Base-by-base conservation (phyloP, 1,140 invertebrate species). In the Thereuonema tuberculata region DNA sequence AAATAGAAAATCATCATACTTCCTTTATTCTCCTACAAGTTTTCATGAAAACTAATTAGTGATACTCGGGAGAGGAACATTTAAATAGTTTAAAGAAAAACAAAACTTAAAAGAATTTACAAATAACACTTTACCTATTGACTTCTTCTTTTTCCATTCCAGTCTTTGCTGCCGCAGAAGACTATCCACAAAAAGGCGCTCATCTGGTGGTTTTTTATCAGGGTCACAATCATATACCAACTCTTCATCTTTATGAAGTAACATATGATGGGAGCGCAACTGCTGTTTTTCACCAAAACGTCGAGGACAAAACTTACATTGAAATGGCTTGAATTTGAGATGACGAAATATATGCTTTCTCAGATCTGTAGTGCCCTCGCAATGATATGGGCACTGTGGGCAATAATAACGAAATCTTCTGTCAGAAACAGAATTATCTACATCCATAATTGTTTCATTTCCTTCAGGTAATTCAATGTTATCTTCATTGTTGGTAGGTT, bases 331-430 rank as follows among this genome's bases (percentile, higher is more conserved):
- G 27, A 55, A 55, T 21, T 55, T 55, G 5, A 55, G 17, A 29
- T 55, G 53, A 5, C 53, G 53, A 55, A 55, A 55, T 27, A 55
- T 55, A 29, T 55, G 53, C 26, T 55, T 55, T 3, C 53, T 3
- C 23, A 55, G 23, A 29, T 55, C 53, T 12, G 53, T 55, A 9
- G 53, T 55, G 21, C 53, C 53, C 21, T 55, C 53, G 26, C 53
- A 55, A 9, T 55, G 53, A 21, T 55, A 55, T 26, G 5, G 3
- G 26, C 53, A 55, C 27, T 55, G 53, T 23, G 53, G 24, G 53
- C 53, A 55, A 55, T 26, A 55, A 28, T 55, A 55, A 28, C 53
- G 53, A 55, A 55, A 55, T 5, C 27, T 9, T 14, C 53, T 12
- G 25, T 55, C 25, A 55, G 48, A 20, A 17, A 24, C 5, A 50